Conservation (phyloP, 2,888 invertebrate species). For the Allacma fusca region DNA sequence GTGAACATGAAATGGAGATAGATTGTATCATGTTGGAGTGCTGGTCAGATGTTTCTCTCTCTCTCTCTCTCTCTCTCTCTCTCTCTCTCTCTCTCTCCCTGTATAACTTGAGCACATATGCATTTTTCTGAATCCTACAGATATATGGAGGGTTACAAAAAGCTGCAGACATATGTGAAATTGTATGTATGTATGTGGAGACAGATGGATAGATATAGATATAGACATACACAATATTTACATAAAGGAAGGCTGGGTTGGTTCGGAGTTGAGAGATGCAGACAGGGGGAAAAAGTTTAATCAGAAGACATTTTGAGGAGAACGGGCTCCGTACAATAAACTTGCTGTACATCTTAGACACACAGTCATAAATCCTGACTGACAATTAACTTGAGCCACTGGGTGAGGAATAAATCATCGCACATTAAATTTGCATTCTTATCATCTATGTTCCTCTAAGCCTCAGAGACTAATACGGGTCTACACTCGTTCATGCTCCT, state of each 20-base stretch:
- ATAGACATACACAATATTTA: no score
- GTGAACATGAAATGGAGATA: conserved; percentile 18
- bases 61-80: no score
- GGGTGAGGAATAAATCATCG: conserved; percentile 43
- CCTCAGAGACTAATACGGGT: not conserved
- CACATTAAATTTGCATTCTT: conserved; percentile 44
- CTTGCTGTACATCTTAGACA: conserved; percentile 22
- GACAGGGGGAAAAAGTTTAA: not conserved
- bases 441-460: conserved; percentile 12
- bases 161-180: not conserved
- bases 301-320: not conserved
- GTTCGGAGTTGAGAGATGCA: no score
- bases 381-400: conserved; percentile 44
- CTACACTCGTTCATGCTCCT: no score
- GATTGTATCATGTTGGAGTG: no score
- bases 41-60: no score
- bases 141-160: not conserved
- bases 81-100: no score
- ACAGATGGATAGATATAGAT: no score
- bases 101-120: no score
- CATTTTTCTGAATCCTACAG: no score
- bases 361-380: conserved; percentile 43
- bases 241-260: no score
- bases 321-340: no score
- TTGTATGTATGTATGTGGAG: not conserved